phyloP scores from a whole-genome alignment of 2,797 vertebrate species.

The Myotis pilosus region DNA sequence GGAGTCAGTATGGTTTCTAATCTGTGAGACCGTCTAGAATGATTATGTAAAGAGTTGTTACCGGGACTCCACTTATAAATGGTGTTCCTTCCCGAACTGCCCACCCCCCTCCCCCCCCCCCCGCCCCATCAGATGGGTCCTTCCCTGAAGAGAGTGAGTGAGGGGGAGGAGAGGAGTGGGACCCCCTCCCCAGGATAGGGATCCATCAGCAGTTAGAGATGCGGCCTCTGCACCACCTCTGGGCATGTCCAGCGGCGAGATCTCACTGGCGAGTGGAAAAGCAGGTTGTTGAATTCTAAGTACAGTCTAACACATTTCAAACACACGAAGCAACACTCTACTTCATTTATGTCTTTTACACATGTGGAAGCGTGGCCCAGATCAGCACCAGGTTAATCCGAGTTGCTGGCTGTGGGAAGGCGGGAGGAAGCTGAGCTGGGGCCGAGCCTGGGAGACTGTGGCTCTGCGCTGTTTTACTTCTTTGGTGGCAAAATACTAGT shows the following conservation, averaged over 20 bases:
- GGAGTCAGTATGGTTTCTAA: neutral
- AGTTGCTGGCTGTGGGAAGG: neutral
- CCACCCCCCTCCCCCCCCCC: fast-evolving
- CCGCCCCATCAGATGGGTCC: neutral
- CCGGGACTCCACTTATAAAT: neutral
- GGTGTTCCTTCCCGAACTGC: neutral
- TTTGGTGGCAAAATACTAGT: neutral
- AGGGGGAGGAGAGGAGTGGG: neutral
- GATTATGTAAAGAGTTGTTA: neutral
- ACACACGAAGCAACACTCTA: neutral
- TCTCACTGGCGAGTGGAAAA: neutral
- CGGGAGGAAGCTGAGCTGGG: neutral
- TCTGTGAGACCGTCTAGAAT: neutral
- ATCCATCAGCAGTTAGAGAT: fast-evolving
- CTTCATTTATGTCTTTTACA: neutral
- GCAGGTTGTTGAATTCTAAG: neutral
- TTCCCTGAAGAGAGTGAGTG: neutral
- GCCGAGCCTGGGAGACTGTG: fast-evolving
- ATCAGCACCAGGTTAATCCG: neutral
- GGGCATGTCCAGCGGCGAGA: neutral
- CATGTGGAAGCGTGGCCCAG: neutral
- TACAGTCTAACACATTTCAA: neutral
- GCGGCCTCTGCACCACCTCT: neutral
- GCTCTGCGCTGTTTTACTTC: neutral
- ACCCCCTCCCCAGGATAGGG: neutral